Evolutionary conservation across 2,797 vertebrate genomes (phyloP), one percentile per base, ranked within the genome.

Genomic region (Chloroceryle amazona): DNA sequence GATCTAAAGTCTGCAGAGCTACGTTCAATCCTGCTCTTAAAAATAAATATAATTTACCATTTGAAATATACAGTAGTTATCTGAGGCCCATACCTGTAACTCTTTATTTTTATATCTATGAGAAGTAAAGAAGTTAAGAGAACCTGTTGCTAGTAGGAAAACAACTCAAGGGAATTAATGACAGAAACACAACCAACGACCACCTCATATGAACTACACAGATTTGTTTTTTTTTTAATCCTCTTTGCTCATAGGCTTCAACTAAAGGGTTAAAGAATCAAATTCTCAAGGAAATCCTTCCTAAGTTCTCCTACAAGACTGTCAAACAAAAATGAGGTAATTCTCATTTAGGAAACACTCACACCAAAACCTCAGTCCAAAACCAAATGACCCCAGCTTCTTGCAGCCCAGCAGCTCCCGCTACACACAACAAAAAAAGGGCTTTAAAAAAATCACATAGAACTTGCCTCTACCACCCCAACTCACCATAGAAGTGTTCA

Each of bases 401-500:
- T 16, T 21, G 5, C 13, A 54, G 10, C 5, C 8, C 6, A n/a
- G 10, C 3, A 33, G 0, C 17, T 20, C 13, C 4, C 7, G 1
- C 6, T 39, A 35, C 5, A 20, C 1, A 57, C 35, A 1, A 9
- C 15, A 54, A 71, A 19, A 51, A 51, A 51, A 16, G 3, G 2
- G 3, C 8, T 58, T 66, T 3, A 25, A 10, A 88, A 76, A 9
- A 35, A 9, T 5, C 22, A 35, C 3, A 17, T 0, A 52, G 8
- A 71, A 6, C 13, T 46, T 44, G 1, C 9, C 13, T 29, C 5
- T 1, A 18, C 4, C 15, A 47, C 12, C 11, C 12, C 54, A n/a
- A 15, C 51, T 85, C 41, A 35, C 28, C 11, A 1, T 1, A 23
- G 11, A 25, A 28, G 1, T 0, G 0, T 1, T 15, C 13, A 28